Percentiles rank a stretch among this genome's conserved stretches.
These are phyloP conservation scores for Volucella zonaria DNA, from an alignment of 2,888 invertebrate genomes.

Conservation along the genomic window DNA sequence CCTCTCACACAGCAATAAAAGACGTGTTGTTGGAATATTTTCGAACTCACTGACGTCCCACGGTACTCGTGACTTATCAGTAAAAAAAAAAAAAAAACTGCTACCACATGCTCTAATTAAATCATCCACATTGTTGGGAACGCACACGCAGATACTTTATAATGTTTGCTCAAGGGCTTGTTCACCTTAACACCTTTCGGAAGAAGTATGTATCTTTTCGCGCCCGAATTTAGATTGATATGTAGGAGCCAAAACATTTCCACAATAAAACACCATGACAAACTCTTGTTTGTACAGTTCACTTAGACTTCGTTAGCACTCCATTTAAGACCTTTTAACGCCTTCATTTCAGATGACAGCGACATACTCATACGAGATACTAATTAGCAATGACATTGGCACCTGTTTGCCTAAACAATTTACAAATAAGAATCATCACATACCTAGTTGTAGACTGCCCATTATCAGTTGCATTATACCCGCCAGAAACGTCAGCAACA, in stretches of 20 bases:
- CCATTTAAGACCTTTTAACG: slow-evolving; percentile 32
- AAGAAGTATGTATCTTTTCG: slow-evolving; percentile 15
- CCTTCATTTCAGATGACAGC: not conserved
- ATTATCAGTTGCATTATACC: slow-evolving; percentile 91
- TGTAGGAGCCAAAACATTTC: slow-evolving; percentile 14
- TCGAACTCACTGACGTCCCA: too few species aligned
- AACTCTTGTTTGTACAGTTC: not conserved
- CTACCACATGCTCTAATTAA: slow-evolving; percentile 28
- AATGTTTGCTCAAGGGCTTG: slow-evolving; percentile 10
- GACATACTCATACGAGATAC: not conserved
- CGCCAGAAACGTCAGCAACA: slow-evolving; percentile 90
- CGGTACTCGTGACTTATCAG: not conserved
- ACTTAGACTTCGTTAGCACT: slow-evolving; percentile 46
- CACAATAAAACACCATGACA: not conserved
- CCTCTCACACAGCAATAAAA: too few species aligned
- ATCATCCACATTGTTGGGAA: slow-evolving; percentile 8
- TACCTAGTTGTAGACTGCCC: slow-evolving; percentile 91
- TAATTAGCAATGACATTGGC: slow-evolving; percentile 26
- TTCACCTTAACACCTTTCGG: not conserved
- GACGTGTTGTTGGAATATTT: too few species aligned
- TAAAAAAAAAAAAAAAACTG: not conserved
- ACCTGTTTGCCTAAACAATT: not conserved
- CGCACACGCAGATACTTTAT: slow-evolving; percentile 17
- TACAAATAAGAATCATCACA: slow-evolving; percentile 74
- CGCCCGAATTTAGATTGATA: not conserved